Conservation (phyloP, 2,113 vertebrate species). For the Halcyon senegalensis region DNA sequence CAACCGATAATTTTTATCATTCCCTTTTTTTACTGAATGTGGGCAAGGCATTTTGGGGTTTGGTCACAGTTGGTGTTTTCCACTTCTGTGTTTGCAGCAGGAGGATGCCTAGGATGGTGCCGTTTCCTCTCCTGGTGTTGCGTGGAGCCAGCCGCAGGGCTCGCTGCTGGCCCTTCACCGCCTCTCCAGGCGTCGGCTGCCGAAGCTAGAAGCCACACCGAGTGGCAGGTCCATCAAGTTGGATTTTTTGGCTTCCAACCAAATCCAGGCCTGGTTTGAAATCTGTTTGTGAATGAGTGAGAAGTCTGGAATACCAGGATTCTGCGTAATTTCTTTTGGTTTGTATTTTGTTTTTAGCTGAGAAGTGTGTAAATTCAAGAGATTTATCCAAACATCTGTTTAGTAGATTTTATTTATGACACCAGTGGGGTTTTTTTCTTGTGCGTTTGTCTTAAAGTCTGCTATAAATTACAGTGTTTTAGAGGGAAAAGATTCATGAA, state of each 20-base stretch:
- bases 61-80: background rate
- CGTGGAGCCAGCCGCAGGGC: background rate
- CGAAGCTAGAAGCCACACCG: background rate
- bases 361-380: background rate
- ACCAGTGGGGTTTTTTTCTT: background rate
- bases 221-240: rapidly evolving
- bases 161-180: rapidly evolving
- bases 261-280: background rate
- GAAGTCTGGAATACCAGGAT: background rate
- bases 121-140: background rate
- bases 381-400: background rate
- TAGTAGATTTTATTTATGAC: background rate
- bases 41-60: background rate
- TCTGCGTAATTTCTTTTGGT: background rate
- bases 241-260: background rate
- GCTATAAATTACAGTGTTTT: background rate
- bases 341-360: background rate
- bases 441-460: background rate
- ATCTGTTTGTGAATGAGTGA: too few species aligned
- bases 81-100: background rate
- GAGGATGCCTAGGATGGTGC: background rate
- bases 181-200: background rate
- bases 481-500: background rate
- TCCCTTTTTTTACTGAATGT: background rate
- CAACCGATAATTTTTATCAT: background rate